These are phyloP conservation scores for Trididemnum miniatum DNA, from an alignment of 23 tunicate species.

Conservation along the genomic window DNA sequence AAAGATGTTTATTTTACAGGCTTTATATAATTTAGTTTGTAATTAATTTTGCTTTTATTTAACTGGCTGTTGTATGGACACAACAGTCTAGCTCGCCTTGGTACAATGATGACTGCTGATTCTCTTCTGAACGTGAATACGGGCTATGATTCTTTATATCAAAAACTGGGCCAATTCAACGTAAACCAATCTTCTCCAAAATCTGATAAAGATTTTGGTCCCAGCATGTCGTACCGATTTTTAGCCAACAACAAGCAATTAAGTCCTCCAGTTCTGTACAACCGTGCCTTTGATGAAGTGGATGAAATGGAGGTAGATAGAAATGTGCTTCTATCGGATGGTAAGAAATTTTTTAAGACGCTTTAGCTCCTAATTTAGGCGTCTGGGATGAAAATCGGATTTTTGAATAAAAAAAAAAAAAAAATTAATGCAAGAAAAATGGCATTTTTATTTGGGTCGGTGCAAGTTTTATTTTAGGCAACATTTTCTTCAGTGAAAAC, in stretches of 20 bases:
- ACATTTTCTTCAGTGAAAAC: too few relatives aligned
- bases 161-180: neutral
- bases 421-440: too few relatives aligned
- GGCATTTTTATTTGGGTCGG: too few relatives aligned
- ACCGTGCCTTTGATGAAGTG: neutral
- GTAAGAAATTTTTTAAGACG: neutral
- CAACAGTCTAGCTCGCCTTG: too few relatives aligned
- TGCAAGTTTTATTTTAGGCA: too few relatives aligned
- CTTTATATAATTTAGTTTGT: too few relatives aligned
- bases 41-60: too few relatives aligned
- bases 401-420: too few relatives aligned
- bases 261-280: neutral
- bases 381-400: too few relatives aligned
- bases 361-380: too few relatives aligned
- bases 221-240: neutral
- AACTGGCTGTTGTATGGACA: too few relatives aligned
- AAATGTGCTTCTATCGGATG: neutral
- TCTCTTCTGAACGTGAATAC: conserved; percentile 6
- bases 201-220: neutral
- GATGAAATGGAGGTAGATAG: conserved; percentile 18
- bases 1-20: too few relatives aligned
- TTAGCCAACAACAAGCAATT: conserved; percentile 7
- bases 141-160: conserved; percentile 1
- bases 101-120: conserved; percentile 19
- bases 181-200: neutral